These are phyloP conservation scores for Priocnemis perturbator DNA, from an alignment of 2,888 invertebrate species.

Conservation along the genomic window DNA sequence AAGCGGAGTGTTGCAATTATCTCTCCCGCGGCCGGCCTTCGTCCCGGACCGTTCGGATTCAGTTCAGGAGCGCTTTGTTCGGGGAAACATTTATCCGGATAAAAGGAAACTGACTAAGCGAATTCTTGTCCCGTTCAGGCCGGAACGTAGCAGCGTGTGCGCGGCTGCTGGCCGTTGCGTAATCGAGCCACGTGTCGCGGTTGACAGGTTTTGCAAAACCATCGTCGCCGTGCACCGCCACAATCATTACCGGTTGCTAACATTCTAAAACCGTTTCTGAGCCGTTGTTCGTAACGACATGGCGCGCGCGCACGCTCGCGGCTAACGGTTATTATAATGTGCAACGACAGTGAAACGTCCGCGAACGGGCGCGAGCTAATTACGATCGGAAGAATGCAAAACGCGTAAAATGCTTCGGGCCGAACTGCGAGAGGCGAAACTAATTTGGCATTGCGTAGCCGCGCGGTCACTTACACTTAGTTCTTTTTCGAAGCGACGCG, in stretches of 20 bases:
- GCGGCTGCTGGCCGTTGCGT: constrained; percentile 46
- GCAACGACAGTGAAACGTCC: no score
- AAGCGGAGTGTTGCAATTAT: no score
- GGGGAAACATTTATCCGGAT: constrained; percentile 46
- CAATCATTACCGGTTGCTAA: constrained; percentile 46
- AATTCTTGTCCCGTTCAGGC: constrained; percentile 38
- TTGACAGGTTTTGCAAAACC: constrained; percentile 55
- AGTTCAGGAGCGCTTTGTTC: constrained; percentile 27
- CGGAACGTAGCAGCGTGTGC: constrained; percentile 44
- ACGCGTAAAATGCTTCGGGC: no score
- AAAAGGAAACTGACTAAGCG: constrained; percentile 55
- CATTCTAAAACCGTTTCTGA: constrained; percentile 17
- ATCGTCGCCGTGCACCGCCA: constrained; percentile 24
- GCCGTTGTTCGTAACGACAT: constrained; percentile 12
- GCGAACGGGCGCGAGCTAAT: no score
- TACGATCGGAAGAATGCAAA: no score
- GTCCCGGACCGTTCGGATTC: background rate
- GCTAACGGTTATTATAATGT: no score
- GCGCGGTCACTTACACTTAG: no score
- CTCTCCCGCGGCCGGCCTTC: no score
- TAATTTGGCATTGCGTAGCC: no score
- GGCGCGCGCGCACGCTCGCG: no score
- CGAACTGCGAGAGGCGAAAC: no score
- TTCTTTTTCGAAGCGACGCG: no score
- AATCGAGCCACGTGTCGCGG: constrained; percentile 48